Conservation (phyloP, 2,888 invertebrate species). For the Cheilosia variabilis region DNA sequence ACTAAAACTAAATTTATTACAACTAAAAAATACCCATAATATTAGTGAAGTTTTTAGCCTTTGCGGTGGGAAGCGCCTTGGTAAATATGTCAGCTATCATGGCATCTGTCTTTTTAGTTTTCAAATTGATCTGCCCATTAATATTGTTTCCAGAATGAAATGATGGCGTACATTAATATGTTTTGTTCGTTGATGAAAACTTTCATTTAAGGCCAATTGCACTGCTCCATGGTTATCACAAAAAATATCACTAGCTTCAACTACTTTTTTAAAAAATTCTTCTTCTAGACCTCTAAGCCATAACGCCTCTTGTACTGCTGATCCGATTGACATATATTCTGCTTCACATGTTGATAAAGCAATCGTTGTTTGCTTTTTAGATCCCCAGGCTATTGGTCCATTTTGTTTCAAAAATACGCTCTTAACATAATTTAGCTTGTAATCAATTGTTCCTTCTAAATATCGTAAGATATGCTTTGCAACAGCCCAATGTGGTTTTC, state of each 20-base stretch:
- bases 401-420: too few relatives aligned
- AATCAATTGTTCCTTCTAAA: too few relatives aligned
- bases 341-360: slow-evolving; percentile 20
- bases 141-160: neutral
- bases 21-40: neutral
- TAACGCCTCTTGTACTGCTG: slow-evolving; percentile 23
- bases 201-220: neutral
- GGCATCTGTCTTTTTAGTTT: neutral
- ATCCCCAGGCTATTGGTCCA: too few relatives aligned
- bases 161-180: neutral
- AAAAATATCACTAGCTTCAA: neutral
- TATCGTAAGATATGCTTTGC: too few relatives aligned
- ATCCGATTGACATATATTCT: slow-evolving; percentile 27
- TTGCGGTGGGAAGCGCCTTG: neutral
- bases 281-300: slow-evolving; percentile 17
- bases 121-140: neutral
- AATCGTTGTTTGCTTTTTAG: too few relatives aligned
- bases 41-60: neutral
- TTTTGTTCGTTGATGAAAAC: neutral
- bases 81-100: neutral
- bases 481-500: too few relatives aligned
- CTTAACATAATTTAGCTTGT: too few relatives aligned
- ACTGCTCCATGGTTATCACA: neutral
- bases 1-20: neutral
- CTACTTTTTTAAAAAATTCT: neutral